Conservation (phyloP, 1,140 invertebrate genomes). For the Anadara kagoshimensis region DNA sequence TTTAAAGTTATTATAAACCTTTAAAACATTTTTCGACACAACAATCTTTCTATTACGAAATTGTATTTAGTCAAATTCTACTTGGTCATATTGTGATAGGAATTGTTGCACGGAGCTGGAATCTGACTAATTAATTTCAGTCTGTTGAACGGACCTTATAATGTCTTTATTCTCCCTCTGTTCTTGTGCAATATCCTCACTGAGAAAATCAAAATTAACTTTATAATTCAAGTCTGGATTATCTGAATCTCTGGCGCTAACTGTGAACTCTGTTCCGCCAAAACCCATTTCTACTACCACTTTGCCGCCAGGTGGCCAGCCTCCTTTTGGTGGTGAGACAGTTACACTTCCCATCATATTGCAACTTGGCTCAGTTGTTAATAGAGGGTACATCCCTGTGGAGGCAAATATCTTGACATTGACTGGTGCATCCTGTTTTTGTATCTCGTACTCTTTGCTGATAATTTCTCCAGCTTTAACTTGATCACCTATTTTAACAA, state of each 20-base stretch:
- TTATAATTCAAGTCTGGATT: slow-evolving; percentile 28
- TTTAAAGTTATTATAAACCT: too few relatives aligned
- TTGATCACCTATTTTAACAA: slow-evolving; percentile 35
- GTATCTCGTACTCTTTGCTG: slow-evolving; percentile 16
- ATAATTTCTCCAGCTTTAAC: background rate
- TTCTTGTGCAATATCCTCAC: background rate
- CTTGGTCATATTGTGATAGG: too few relatives aligned
- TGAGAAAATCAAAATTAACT: slow-evolving; percentile 47
- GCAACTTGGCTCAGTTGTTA: slow-evolving; percentile 39
- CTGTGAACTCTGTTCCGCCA: slow-evolving; percentile 46
- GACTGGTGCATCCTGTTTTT: slow-evolving; percentile 6
- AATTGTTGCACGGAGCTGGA: too few relatives aligned
- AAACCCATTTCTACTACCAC: slow-evolving; percentile 38
- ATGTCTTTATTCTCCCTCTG: too few relatives aligned
- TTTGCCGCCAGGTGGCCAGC: slow-evolving; percentile 10
- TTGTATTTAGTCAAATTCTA: too few relatives aligned
- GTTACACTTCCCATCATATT: slow-evolving; percentile 21
- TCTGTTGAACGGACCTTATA: too few relatives aligned
- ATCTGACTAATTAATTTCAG: too few relatives aligned
- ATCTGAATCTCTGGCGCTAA: slow-evolving; percentile 30
- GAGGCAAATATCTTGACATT: slow-evolving; percentile 34
- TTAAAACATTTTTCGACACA: too few relatives aligned
- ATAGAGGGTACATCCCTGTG: slow-evolving; percentile 11
- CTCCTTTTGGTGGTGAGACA: slow-evolving; percentile 16
- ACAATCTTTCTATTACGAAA: too few relatives aligned